These are phyloP conservation scores for Nylanderia fulva DNA, from an alignment of 1,140 invertebrate species.

Conservation along the genomic window DNA sequence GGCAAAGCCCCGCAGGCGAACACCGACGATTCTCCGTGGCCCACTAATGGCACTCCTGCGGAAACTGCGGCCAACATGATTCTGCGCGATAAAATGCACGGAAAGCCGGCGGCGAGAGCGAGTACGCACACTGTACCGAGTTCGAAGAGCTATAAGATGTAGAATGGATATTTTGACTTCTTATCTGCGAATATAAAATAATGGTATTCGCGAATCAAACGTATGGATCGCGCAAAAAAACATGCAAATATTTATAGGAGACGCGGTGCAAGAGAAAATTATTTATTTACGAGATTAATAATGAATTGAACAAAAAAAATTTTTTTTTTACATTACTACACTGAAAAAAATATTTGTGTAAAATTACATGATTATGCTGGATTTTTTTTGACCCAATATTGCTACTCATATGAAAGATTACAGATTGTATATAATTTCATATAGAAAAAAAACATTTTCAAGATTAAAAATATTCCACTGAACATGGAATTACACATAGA, in stretches of 20 bases:
- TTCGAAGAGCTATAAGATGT: neutral
- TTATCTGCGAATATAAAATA: neutral
- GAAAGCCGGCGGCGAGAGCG: constrained; percentile 53
- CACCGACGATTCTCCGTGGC: constrained; percentile 47
- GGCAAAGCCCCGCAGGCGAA: constrained; percentile 66
- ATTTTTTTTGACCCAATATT: no score
- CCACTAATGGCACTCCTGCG: constrained; percentile 77
- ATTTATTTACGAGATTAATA: neutral
- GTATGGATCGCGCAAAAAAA: no score
- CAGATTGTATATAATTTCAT: no score
- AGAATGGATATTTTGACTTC: neutral
- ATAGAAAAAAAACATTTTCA: no score
- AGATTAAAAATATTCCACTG: no score
- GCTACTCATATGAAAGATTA: no score
- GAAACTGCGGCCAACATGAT: constrained; percentile 76
- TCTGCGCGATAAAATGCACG: constrained; percentile 71
- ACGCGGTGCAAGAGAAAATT: neutral
- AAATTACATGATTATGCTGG: no score
- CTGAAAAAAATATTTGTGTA: no score
- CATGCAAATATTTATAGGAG: neutral
- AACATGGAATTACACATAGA: no score
- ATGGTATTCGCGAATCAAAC: neutral
- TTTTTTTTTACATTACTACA: neutral
- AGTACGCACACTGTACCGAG: neutral
- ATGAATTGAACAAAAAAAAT: neutral